Conservation (phyloP, 2,888 invertebrate species). For the Lepidocyrtinus sp. region DNA sequence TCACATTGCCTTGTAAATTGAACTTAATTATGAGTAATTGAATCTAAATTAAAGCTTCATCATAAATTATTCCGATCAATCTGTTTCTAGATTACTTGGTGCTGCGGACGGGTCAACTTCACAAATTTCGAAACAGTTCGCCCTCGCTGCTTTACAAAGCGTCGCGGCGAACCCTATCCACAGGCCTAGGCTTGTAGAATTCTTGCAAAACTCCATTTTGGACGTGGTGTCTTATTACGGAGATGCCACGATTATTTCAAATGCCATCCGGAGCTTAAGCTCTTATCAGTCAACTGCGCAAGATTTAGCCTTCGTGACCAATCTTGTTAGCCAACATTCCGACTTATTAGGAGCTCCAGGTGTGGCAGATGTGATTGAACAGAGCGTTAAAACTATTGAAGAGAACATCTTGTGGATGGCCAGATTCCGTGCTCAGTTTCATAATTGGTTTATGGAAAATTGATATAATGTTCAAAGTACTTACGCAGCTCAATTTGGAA, state of each 20-base stretch:
- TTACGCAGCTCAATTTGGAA: neutral
- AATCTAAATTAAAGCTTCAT: neutral
- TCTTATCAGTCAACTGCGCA: slow-evolving; percentile 32
- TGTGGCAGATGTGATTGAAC: slow-evolving; percentile 23
- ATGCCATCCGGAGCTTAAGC: slow-evolving; percentile 39
- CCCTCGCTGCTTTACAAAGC: slow-evolving; percentile 42
- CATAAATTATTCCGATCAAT: neutral
- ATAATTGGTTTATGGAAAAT: slow-evolving; percentile 53
- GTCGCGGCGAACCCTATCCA: slow-evolving; percentile 47
- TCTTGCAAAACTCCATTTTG: slow-evolving; percentile 24
- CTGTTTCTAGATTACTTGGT: slow-evolving; percentile 36
- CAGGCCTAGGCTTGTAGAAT: slow-evolving; percentile 20
- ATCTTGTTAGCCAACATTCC: slow-evolving; percentile 25
- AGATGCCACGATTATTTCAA: slow-evolving; percentile 42
- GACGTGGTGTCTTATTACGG: slow-evolving; percentile 41
- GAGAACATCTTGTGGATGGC: slow-evolving; percentile 58
- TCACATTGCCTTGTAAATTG: slow-evolving; percentile 30
- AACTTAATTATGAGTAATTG: neutral
- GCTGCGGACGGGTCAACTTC: slow-evolving; percentile 37
- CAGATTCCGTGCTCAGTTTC: slow-evolving; percentile 48
- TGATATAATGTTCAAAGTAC: neutral
- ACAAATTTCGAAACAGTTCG: slow-evolving; percentile 39
- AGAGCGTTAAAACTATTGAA: slow-evolving; percentile 31
- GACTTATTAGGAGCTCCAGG: slow-evolving; percentile 41
- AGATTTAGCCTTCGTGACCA: slow-evolving; percentile 43